A percentile compares a stretch with the other conserved stretches of the same genome.
Conservation (phyloP, 92 coral and sea anemone genomes). For the Plumapathes pennacea region DNA sequence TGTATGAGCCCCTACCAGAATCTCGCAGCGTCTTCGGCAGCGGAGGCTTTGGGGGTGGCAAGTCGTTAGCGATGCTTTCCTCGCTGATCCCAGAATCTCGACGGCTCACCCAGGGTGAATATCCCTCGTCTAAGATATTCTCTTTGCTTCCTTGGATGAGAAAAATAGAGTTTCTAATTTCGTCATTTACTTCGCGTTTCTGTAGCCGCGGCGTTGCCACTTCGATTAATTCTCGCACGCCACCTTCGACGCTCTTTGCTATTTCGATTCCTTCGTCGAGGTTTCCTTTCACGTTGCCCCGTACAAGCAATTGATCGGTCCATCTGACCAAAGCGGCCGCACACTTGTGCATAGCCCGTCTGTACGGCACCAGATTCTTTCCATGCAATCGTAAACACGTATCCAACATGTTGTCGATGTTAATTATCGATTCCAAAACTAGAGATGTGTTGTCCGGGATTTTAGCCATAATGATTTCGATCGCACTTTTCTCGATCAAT, state of each 20-base stretch:
- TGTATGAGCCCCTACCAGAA: slow-evolving; percentile 81
- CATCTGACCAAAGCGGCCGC: slow-evolving; percentile 80
- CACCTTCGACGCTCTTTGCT: slow-evolving; percentile 58
- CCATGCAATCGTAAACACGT: slow-evolving; percentile 80
- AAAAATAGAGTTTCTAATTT: slow-evolving; percentile 91
- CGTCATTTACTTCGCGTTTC: slow-evolving; percentile 80
- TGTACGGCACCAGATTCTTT: slow-evolving; percentile 66
- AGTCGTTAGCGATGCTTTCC: slow-evolving; percentile 72
- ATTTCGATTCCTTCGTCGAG: slow-evolving; percentile 79
- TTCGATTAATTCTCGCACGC: slow-evolving; percentile 82
- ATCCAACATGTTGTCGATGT: slow-evolving; percentile 87
- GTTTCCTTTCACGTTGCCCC: slow-evolving; percentile 81
- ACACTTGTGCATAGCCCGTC: slow-evolving; percentile 80
- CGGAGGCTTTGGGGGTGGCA: slow-evolving; percentile 62
- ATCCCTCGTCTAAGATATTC: slow-evolving; percentile 47
- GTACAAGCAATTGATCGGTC: slow-evolving; percentile 86
- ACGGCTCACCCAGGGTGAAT: slow-evolving; percentile 40
- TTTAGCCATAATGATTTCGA: slow-evolving; percentile 89
- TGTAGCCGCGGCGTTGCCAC: slow-evolving; percentile 79
- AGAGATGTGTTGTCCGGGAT: slow-evolving; percentile 91
- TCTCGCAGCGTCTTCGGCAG: slow-evolving; percentile 65
- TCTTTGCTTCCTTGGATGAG: slow-evolving; percentile 84
- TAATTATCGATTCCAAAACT: slow-evolving; percentile 86
- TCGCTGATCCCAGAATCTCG: slow-evolving; percentile 99
- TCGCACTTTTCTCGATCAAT: slow-evolving; percentile 60